phyloP scores from a whole-genome alignment of 2,888 invertebrate genomes.

The Cylindroiulus punctatus region DNA sequence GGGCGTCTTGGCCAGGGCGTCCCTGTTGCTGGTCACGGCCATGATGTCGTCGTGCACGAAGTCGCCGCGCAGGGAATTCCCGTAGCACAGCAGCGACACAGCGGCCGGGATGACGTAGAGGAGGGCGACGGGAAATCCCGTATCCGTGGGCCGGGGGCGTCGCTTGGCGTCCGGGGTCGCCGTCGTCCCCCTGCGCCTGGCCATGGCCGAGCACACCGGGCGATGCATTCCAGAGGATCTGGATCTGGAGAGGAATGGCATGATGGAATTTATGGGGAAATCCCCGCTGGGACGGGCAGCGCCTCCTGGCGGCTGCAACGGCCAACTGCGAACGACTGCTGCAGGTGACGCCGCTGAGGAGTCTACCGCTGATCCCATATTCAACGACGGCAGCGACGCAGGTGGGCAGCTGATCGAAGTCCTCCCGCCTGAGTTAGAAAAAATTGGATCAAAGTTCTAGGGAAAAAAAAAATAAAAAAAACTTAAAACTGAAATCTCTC shows the following conservation, averaged over 20 bases:
- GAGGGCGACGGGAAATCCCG: neutral
- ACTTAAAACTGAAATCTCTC: too few species aligned
- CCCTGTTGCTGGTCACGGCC: slow-evolving; percentile 82
- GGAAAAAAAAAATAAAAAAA: too few species aligned
- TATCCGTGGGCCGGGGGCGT: neutral
- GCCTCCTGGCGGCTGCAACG: neutral
- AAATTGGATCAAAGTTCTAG: too few species aligned
- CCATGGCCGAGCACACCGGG: neutral
- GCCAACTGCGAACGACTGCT: neutral
- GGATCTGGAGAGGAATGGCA: neutral
- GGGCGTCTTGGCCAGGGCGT: slow-evolving; percentile 73
- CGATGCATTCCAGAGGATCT: neutral
- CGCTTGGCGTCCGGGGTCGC: neutral
- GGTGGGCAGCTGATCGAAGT: too few species aligned
- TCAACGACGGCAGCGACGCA: too few species aligned
- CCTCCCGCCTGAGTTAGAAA: too few species aligned
- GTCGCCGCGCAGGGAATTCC: slow-evolving; percentile 80
- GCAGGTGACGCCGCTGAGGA: too few species aligned
- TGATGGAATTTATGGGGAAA: neutral
- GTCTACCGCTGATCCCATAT: too few species aligned
- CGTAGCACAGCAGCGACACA: slow-evolving; percentile 76
- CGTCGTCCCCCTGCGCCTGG: neutral
- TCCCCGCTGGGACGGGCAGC: neutral
- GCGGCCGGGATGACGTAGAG: slow-evolving; percentile 65
- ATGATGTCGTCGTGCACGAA: slow-evolving; percentile 91